Evolutionary conservation across 2,888 invertebrate genomes (phyloP), one percentile per base, ranked within the genome.

Genomic region (Tipula lateralis): DNA sequence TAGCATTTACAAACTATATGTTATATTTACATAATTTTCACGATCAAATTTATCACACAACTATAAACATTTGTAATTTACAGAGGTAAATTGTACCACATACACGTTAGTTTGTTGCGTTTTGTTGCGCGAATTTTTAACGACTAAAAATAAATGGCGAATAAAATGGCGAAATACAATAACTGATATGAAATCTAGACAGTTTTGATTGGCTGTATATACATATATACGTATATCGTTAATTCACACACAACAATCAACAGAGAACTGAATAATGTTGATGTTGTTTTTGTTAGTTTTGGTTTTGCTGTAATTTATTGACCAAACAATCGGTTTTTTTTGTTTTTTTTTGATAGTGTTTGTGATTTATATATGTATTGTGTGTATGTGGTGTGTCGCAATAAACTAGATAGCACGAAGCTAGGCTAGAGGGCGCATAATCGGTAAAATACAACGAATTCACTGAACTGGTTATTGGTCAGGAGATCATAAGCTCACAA

Each of bases 111-210:
- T n/a, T n/a, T 24, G 24, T 66, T 66, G 66, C 12, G 66, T 19
- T 66, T 66, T 66, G 66, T 1, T 66, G 66, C 24, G 66, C 66
- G 66, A 66, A 24, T 66, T 24, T 24, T 66, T 66, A 66, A 66
- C 24, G 66, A 66, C 66, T 66, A 66, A 66, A 66, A 24, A 66
- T 66, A 66, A 66, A 66, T 66, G 66, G 66, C 66, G 66, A 66
- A 66, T 66, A 66, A 66, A 66, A 66, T 66, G 66, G 66, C 66
- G 66, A 66, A 24, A 24, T 66, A 66, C 12, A 24, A 19, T 66
- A 66, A 66, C 66, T 66, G 66, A 9, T 66, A 24, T 66, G 12
- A 24, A 66, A 50, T 24, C n/a, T 24, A 66, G 9, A 66, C 24
- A 16, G 66, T 66, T 66, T 66, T 12, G 66, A 66, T 66, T 66